Evolutionary conservation across 2,888 invertebrate genomes (phyloP), one percentile per base, ranked within the genome.

Genomic region (Odontothrips loti): DNA sequence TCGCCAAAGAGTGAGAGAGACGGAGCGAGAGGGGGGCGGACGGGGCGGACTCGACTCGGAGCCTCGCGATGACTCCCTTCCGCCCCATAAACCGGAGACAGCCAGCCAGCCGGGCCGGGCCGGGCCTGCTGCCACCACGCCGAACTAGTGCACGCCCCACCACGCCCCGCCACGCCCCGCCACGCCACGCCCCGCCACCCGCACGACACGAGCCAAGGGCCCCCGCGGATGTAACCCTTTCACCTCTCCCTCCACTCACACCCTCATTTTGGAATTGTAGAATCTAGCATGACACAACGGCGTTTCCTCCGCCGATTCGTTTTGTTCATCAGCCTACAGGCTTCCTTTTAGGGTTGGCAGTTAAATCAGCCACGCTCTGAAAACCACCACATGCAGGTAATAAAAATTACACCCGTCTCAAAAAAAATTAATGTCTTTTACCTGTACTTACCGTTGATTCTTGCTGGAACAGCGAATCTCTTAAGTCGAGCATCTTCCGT

Each of bases 41-140:
- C 15, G 17, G 51, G 17, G 58, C 11, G 17, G 34, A 43, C 6
- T 6, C 3, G 34, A 43, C 34, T 43, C 34, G 34, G 34, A 43
- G 34, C 34, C 58, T 17, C 68, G 12, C 11, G 27, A 75, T 27
- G 68, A 75, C 68, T 75, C 10, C 68, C 68, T 75, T 75, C 68
- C 68, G 68, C 68, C 11, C 68, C 68, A 75, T 75, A 75, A 75
- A 75, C 68, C 68, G 68, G 68, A 75, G 68, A 75, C 68, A 75
- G 68, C 68, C 23, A 20, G 68, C n/a, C n/a, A 43, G 58, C 58
- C 58, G 12, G 17, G 34, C 17, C 58, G 0, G 58, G 58, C 58
- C 34, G 17, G 58, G 58, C 12, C 11, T 6, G 58, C 51, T 51
- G 58, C 20, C 58, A 17, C 17, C 58, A 17, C 51, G 51, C 15